These are phyloP conservation scores for Fregata magnificens DNA, from an alignment of 2,113 vertebrate genomes.

Conservation along the genomic window DNA sequence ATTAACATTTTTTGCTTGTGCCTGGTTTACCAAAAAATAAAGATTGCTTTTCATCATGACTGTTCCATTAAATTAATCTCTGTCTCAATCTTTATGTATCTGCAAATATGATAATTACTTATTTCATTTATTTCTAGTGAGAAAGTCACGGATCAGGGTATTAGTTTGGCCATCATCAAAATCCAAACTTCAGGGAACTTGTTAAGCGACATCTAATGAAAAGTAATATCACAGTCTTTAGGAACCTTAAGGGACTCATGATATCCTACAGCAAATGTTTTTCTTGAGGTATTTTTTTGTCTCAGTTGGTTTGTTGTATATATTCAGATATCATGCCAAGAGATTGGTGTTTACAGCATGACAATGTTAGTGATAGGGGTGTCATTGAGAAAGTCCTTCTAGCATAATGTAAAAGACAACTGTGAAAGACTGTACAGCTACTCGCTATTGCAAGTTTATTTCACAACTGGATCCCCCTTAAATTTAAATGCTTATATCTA, in stretches of 20 bases:
- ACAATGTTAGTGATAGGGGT: not conserved
- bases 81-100: not conserved
- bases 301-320: not conserved
- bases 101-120: not conserved
- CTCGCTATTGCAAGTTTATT: not conserved
- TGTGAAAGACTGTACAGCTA: not conserved
- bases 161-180: not conserved
- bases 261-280: not conserved
- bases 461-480: not conserved
- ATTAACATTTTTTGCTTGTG: not conserved
- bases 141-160: not conserved
- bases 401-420: not conserved
- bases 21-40: not conserved
- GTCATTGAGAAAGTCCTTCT: not conserved
- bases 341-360: not conserved
- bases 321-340: not conserved
- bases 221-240: not conserved
- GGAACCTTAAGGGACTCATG: not conserved
- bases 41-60: not conserved
- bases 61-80: not conserved
- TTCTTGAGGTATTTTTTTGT: not conserved
- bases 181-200: not conserved
- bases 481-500: not conserved
- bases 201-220: not conserved
- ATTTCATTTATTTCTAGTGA: not conserved